Conservation (phyloP, 1,140 invertebrate species). For the Cylas formicarius region DNA sequence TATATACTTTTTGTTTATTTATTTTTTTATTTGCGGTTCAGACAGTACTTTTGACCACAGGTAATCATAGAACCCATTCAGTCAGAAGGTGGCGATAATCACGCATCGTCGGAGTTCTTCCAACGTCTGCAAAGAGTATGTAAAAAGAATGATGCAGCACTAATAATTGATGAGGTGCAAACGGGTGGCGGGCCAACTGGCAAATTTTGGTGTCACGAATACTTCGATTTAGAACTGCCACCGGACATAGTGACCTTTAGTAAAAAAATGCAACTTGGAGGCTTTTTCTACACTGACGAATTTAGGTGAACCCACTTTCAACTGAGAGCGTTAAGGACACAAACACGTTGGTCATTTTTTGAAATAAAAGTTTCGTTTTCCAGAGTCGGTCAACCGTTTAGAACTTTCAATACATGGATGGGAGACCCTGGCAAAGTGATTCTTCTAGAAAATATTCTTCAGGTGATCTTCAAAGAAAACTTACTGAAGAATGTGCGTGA, state of each 20-base stretch:
- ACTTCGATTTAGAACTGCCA: constrained; percentile 76
- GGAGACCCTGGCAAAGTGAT: constrained; percentile 94
- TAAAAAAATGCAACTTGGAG: constrained; percentile 96
- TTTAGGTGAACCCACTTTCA: constrained; percentile 50
- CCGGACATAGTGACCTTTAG: constrained; percentile 97
- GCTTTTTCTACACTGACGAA: constrained; percentile 79
- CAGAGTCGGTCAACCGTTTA: constrained; percentile 70
- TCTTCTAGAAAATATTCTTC: constrained; percentile 78
- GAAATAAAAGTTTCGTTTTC: constrained; percentile 23
- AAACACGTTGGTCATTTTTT: background rate
- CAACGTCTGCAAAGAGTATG: constrained; percentile 68
- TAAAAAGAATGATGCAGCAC: constrained; percentile 60
- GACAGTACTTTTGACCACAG: no score
- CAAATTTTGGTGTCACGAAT: constrained; percentile 96
- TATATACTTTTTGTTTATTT: no score
- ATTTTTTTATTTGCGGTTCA: no score
- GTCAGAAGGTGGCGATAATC: constrained; percentile 91
- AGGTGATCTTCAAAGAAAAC: constrained; percentile 78
- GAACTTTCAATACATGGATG: constrained; percentile 99
- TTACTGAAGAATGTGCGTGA: constrained; percentile 67
- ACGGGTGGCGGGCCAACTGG: constrained; percentile 95
- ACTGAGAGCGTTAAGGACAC: background rate
- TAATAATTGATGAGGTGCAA: constrained; percentile 96
- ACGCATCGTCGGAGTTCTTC: constrained; percentile 90
- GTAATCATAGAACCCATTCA: constrained; percentile 95